These are phyloP conservation scores for Megamerina dolium DNA, from an alignment of 2,888 invertebrate species.

Conservation along the genomic window DNA sequence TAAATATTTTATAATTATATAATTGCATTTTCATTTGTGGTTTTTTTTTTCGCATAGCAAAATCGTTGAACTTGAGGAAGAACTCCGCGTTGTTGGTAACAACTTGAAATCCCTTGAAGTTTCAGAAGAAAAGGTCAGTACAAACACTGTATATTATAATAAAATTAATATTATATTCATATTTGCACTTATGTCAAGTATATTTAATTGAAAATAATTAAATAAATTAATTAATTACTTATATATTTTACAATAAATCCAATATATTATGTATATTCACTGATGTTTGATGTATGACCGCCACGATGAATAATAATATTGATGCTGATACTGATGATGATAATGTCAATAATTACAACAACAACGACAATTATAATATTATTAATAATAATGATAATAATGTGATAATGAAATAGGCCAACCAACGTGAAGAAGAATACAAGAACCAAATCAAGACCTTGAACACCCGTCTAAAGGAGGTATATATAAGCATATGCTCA, in stretches of 20 bases:
- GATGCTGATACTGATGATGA: too few relatives aligned
- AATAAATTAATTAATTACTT: conserved; percentile 7
- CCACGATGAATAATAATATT: too few relatives aligned
- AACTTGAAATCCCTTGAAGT: conserved; percentile 99
- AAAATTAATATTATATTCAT: conserved; percentile 1
- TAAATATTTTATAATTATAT: too few relatives aligned
- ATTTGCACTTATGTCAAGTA: too few relatives aligned
- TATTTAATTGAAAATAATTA: too few relatives aligned
- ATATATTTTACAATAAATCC: conserved; percentile 3
- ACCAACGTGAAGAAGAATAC: conserved; percentile 99
- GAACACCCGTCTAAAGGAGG: conserved; percentile 99
- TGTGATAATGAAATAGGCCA: too few relatives aligned
- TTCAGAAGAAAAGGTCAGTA: conserved; percentile 95
- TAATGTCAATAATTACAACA: too few relatives aligned
- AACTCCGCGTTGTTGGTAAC: conserved; percentile 99
- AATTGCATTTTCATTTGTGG: conserved; percentile 10
- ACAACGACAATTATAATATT: too few relatives aligned
- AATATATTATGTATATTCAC: conserved; percentile 15
- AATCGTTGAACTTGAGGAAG: conserved; percentile 99
- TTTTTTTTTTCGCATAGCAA: conserved; percentile 61
- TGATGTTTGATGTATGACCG: too few relatives aligned
- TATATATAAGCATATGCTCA: conserved; percentile 43
- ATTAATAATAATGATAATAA: too few relatives aligned
- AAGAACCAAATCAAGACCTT: conserved; percentile 99
- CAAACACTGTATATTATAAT: conserved; percentile 7